Percentiles rank a stretch among this genome's conserved stretches.
Conservation (phyloP, 2,888 invertebrate species). For the Epirrita christyi region DNA sequence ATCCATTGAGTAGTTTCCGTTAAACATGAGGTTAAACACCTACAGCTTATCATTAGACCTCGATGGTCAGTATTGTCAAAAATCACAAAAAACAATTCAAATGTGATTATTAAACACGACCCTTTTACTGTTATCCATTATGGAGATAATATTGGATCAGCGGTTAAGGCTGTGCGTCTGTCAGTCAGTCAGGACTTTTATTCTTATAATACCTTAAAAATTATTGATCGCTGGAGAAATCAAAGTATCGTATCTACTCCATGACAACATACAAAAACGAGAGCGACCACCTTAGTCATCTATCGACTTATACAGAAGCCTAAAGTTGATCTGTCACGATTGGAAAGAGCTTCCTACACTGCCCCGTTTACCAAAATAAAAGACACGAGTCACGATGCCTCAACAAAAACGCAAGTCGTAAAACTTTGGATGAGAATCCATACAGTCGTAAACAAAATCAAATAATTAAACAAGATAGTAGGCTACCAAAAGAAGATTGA, state of each 20-base stretch:
- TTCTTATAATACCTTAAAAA: no score
- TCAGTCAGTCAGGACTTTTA: no score
- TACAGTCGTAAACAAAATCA: conserved; percentile 12
- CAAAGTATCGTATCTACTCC: conserved; percentile 11
- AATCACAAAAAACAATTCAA: no score
- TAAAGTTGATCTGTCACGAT: conserved; percentile 30
- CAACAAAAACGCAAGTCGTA: conserved; percentile 15
- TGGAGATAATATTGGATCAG: no score
- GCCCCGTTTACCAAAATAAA: conserved; percentile 39
- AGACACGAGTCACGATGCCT: conserved; percentile 13
- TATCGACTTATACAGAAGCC: conserved; percentile 14
- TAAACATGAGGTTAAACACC: no score
- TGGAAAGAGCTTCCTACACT: conserved; percentile 38
- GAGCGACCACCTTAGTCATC: conserved; percentile 9
- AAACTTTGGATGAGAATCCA: background rate
- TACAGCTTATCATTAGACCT: no score
- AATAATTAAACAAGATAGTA: conserved; percentile 11
- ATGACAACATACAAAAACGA: conserved; percentile 16
- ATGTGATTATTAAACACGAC: no score
- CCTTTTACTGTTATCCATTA: no score
- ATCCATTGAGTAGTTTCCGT: no score
- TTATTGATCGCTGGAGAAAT: conserved; percentile 19
- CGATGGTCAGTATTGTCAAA: no score
- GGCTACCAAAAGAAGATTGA: conserved; percentile 19
- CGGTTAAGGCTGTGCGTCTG: no score